Percentiles rank a stretch among this genome's conserved stretches.
Conservation (phyloP, 2,113 vertebrate genomes). For the Onychostoma macrolepis region DNA sequence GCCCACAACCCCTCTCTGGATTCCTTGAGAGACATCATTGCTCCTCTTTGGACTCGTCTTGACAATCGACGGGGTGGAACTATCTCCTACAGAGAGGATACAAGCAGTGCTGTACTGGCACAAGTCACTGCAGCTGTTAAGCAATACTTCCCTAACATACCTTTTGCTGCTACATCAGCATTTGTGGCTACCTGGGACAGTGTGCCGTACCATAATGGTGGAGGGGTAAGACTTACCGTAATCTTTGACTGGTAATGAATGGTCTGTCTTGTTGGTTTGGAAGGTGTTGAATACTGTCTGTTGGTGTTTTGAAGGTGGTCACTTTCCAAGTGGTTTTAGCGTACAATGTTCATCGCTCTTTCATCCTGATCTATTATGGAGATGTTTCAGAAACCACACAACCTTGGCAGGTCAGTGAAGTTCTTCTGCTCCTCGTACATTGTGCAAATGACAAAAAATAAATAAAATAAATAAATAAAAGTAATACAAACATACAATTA, state of each 20-base stretch:
- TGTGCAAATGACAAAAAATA: not conserved
- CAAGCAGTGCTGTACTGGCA: not conserved
- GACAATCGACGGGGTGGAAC: not conserved
- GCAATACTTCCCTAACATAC: not conserved
- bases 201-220: not conserved
- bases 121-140: not conserved
- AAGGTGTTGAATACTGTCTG: not conserved
- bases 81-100: not conserved
- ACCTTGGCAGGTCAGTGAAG: not conserved
- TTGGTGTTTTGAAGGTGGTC: not conserved
- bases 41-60: not conserved
- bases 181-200: slow-evolving; percentile 11
- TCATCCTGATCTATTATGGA: slow-evolving; percentile 3
- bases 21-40: not conserved
- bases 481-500: not conserved
- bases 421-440: not conserved
- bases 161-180: not conserved
- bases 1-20: not conserved
- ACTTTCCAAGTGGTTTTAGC: slow-evolving; percentile 24
- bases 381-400: not conserved
- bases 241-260: too few relatives aligned
- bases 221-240: not conserved
- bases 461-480: too few relatives aligned
- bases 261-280: not conserved
- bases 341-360: slow-evolving; percentile 11